phyloP scores from a whole-genome alignment of 2,888 invertebrate genomes.

The Antheraea assamensis region DNA sequence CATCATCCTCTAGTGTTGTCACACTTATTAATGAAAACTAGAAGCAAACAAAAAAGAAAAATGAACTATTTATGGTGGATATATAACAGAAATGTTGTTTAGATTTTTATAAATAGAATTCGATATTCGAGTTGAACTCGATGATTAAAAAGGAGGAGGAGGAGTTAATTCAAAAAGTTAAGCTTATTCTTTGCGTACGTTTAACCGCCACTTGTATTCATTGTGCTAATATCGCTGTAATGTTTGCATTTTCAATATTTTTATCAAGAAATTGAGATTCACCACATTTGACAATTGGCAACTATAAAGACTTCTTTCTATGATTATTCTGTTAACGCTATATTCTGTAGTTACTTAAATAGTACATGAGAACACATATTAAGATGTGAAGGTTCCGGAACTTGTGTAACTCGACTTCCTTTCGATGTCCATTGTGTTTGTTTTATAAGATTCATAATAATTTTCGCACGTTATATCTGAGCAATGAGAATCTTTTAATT shows the following conservation, averaged over 20 bases:
- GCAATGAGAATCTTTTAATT: neutral
- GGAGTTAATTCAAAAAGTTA: neutral
- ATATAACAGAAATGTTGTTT: too few relatives aligned
- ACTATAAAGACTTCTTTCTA: neutral
- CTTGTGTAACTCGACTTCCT: neutral
- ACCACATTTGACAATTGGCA: neutral
- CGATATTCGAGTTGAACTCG: neutral
- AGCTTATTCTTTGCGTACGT: too few relatives aligned
- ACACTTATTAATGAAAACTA: too few relatives aligned
- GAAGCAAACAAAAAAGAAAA: too few relatives aligned
- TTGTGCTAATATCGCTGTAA: too few relatives aligned
- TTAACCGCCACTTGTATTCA: too few relatives aligned
- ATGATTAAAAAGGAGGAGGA: neutral
- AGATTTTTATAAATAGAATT: too few relatives aligned
- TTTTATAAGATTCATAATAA: neutral
- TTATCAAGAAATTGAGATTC: neutral
- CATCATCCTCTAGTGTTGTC: too few relatives aligned
- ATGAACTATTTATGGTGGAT: too few relatives aligned
- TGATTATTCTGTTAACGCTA: neutral
- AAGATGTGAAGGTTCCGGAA: slow-evolving; percentile 4
- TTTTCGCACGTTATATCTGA: neutral
- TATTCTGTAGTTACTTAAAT: neutral
- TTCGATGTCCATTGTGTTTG: neutral
- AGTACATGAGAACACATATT: neutral
- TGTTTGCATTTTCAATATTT: too few relatives aligned